Evolutionary conservation across 2,888 invertebrate genomes (phyloP), one percentile per base, ranked within the genome.

Genomic region (Tanytarsus gracilentus): DNA sequence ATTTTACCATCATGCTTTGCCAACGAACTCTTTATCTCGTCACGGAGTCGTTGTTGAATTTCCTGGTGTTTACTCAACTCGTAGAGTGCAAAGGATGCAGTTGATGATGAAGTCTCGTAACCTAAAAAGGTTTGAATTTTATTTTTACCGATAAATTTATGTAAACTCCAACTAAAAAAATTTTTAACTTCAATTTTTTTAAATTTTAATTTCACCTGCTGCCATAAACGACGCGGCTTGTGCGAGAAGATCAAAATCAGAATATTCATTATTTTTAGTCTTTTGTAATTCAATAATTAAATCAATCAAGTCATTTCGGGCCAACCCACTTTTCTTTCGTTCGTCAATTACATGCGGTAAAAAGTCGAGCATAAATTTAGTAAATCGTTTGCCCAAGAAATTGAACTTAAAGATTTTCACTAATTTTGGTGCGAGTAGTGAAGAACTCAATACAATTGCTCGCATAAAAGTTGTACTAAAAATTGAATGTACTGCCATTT

Each of bases 261-360:
- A 21, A 9, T 36, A 16, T 14, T 44, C 50, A 16, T 61, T 48
- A 51, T 71, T 68, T 29, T 70, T 74, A n/a, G n/a, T n/a, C n/a
- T n/a, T n/a, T n/a, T n/a, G n/a, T 3, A 78, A 62, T 1, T 71
- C 69, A 30, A 79, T 67, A 9, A 79, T 65, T 4, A 76, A 64
- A 64, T 79, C 78, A 21, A 79, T 72, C 0, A 79, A 69, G 30
- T 76, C 73, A 48, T 72, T 70, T 18, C 77, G 68, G 1, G 67
- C 70, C 5, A 66, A 62, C 7, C 74, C 73, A 1, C 70, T 69
- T 33, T 68, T 65, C 50, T 74, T 70, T 2, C 79, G 68, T 16
- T 72, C 67, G 1, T 67, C 63, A 30, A 78, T 71, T 1, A 75
- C 73, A 27, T 72, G 70, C 66, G 72, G 73, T 21, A 78, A 73